Conservation (phyloP, 2,888 invertebrate genomes). For the Seladonia tumulorum region DNA sequence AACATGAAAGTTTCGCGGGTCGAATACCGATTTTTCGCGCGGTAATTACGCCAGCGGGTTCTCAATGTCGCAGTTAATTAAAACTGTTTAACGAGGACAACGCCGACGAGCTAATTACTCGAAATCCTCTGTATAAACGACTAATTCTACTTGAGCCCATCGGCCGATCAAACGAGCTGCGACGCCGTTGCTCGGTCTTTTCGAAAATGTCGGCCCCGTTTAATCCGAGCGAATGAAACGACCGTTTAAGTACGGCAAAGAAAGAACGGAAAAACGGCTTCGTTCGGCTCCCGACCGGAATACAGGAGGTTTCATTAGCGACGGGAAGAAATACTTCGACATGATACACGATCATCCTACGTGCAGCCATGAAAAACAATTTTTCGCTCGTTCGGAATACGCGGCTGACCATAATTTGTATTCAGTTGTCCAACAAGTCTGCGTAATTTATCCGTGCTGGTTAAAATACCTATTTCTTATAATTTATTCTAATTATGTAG, state of each 20-base stretch:
- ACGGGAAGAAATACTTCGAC: not conserved
- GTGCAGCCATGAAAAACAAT: not conserved
- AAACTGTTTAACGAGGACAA: slow-evolving; percentile 31
- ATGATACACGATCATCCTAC: not conserved
- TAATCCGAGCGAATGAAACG: not conserved
- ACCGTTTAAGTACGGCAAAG: not conserved
- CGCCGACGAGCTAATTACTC: slow-evolving; percentile 32
- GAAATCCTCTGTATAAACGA: slow-evolving; percentile 22
- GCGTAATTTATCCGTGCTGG: not conserved
- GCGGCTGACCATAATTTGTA: not conserved
- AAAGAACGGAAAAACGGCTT: not conserved
- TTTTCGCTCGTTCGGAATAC: not conserved
- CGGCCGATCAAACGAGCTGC: slow-evolving; percentile 14
- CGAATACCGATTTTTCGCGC: not conserved
- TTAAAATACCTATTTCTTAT: not conserved
- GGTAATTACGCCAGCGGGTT: slow-evolving; percentile 20
- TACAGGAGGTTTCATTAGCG: slow-evolving; percentile 9
- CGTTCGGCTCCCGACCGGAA: not conserved
- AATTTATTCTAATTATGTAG: not conserved
- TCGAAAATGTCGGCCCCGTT: slow-evolving; percentile 16
- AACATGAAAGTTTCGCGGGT: slow-evolving; percentile 27
- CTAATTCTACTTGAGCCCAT: not conserved
- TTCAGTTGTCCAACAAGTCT: not conserved
- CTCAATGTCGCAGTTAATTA: slow-evolving; percentile 46
- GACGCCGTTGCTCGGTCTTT: slow-evolving; percentile 3